Conservation (phyloP, 2,113 vertebrate genomes). For the Colinus virginianus region DNA sequence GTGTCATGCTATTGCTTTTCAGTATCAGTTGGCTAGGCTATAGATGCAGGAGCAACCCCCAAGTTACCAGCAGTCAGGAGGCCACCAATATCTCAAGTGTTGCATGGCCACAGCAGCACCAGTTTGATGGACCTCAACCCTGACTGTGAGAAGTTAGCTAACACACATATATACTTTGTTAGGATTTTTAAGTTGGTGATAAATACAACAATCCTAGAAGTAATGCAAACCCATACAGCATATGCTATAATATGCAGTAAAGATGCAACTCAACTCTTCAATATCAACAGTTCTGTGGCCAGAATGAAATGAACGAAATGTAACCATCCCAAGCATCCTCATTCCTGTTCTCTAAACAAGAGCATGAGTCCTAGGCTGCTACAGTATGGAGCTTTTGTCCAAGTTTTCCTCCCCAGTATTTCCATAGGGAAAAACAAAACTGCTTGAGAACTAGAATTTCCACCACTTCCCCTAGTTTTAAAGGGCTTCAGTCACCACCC, state of each 20-base stretch:
- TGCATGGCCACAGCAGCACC: not conserved
- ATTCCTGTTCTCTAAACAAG: not conserved
- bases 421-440: not conserved
- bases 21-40: not conserved
- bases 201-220: not conserved
- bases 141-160: not conserved
- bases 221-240: not conserved
- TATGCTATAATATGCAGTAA: not conserved
- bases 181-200: not conserved
- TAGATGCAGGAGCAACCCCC: not conserved
- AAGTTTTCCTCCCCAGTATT: not conserved
- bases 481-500: not conserved
- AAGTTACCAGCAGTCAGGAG: not conserved
- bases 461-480: not conserved
- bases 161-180: accelerated
- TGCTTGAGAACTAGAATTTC: not conserved
- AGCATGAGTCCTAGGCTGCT: not conserved
- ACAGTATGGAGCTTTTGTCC: not conserved
- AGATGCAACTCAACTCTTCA: not conserved
- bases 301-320: not conserved
- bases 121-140: not conserved
- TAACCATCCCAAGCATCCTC: not conserved
- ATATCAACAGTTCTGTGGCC: not conserved
- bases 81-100: not conserved
- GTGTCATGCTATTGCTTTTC: not conserved